Base-by-base conservation (phyloP, 2,113 vertebrate genomes). In the Vidua macroura region DNA sequence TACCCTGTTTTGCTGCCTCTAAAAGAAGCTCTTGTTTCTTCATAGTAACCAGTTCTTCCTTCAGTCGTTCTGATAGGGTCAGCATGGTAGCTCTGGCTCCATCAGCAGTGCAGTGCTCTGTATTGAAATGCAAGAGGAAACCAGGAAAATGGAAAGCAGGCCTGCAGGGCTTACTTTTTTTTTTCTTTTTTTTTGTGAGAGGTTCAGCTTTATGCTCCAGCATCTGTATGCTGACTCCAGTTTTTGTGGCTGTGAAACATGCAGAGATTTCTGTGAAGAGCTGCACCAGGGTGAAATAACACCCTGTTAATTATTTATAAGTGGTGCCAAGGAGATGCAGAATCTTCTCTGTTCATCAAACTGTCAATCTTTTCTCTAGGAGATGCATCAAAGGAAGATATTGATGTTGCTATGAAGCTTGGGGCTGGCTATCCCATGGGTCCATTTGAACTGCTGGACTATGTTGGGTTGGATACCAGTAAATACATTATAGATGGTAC, bases 351-450 rank as follows among this genome's bases (percentile, higher is more conserved):
- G 77, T 90, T 97, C 85, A 93, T 96, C 89, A 79, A 90, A 78
- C 89, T 97, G 96, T 97, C 92, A 91, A 96, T 97, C 87, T 92
- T 92, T 82, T 94, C 35, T 91, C 37, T 77, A 99, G 99, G 99
- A 67, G 98, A 99, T 44, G 99, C 98, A 39, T 99, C 99, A 88
- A 99, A 99, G 97, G 99, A 99, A 86, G 99, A 99, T 97, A 99
- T 99, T 44, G 99, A 99, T 90, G 95, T 97, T 28, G 99, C 99
- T 27, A 99, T 99, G 99, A 99, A 99, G 95, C 96, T 99, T 20
- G 99, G 99, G 11, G 98, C 99, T 27, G 99, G 99, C 31, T 98
- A 99, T 97, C 99, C 99, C 48, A 99, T 99, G 99, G 99, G 99
- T 28, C 99, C 99, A 3, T 99, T 99, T 95, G 99, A 99, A 95